phyloP scores from a whole-genome alignment of 2,113 vertebrate species.

The Nothoprocta perdicaria region DNA sequence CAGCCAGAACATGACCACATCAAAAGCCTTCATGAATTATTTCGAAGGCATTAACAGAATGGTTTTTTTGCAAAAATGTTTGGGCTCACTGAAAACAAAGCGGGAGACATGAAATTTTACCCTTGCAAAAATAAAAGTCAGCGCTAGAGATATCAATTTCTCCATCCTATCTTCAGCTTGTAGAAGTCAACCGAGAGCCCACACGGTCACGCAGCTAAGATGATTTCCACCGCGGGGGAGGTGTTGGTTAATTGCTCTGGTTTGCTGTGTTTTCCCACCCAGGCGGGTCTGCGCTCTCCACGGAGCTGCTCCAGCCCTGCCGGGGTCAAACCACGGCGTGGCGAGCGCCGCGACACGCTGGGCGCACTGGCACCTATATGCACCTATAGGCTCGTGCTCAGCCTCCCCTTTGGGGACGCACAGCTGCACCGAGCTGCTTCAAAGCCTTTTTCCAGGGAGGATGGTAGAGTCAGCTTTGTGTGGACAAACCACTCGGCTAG shows the following conservation, averaged over 20 bases:
- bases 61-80: neutral
- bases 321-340: fast-evolving
- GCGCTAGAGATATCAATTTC: neutral
- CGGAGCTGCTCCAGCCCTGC: fast-evolving
- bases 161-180: neutral
- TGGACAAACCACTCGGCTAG: neutral
- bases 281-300: neutral
- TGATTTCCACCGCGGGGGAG: neutral
- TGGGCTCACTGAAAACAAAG: neutral
- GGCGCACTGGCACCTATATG: fast-evolving
- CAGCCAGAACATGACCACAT: conserved; percentile 8
- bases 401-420: fast-evolving
- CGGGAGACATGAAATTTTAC: neutral
- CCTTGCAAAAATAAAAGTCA: neutral
- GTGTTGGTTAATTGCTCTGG: neutral
- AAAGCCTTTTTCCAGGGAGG: fast-evolving
- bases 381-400: fast-evolving
- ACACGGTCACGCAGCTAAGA: fast-evolving
- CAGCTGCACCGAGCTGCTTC: fast-evolving
- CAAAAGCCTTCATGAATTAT: conserved; percentile 51
- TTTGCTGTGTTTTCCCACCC: neutral
- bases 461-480: neutral
- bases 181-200: neutral
- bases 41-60: neutral
- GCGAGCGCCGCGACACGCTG: fast-evolving